These are phyloP conservation scores for Cryptomyrus ogoouensis DNA, from an alignment of 2,113 vertebrate species.

Conservation along the genomic window DNA sequence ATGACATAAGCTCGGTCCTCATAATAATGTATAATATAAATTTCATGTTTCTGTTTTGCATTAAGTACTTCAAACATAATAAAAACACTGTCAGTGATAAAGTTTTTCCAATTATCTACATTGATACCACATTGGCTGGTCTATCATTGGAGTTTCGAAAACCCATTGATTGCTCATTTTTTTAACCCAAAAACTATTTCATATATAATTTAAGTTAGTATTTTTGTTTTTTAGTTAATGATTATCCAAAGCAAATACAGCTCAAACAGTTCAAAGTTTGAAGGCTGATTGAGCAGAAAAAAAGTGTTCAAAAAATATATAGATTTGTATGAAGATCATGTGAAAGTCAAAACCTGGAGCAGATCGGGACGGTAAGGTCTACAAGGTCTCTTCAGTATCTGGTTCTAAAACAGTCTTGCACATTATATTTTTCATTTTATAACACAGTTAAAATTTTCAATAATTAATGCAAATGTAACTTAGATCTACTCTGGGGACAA, in stretches of 20 bases:
- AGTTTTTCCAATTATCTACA: background rate
- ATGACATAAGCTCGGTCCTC: background rate
- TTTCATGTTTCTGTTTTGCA: background rate
- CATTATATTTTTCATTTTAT: background rate
- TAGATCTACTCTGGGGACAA: background rate
- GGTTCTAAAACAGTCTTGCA: background rate
- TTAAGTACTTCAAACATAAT: background rate
- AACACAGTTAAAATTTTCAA: background rate
- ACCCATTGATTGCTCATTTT: background rate
- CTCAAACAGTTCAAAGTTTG: conserved; percentile 16
- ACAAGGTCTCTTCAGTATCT: background rate
- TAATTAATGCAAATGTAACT: background rate
- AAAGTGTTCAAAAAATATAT: conserved; percentile 4
- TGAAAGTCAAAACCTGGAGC: background rate
- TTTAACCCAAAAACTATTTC: background rate
- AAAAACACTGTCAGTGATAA: background rate
- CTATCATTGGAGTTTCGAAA: background rate
- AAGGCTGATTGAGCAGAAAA: background rate
- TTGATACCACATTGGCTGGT: background rate
- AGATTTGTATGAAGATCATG: background rate
- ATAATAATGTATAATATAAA: background rate
- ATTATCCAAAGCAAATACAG: conserved; percentile 11
- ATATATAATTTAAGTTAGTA: conserved; percentile 9
- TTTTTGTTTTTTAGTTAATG: background rate
- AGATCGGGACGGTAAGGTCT: background rate